Evolutionary conservation across 2,888 invertebrate genomes (phyloP).

Genomic region (Phymatocera aterrima): DNA sequence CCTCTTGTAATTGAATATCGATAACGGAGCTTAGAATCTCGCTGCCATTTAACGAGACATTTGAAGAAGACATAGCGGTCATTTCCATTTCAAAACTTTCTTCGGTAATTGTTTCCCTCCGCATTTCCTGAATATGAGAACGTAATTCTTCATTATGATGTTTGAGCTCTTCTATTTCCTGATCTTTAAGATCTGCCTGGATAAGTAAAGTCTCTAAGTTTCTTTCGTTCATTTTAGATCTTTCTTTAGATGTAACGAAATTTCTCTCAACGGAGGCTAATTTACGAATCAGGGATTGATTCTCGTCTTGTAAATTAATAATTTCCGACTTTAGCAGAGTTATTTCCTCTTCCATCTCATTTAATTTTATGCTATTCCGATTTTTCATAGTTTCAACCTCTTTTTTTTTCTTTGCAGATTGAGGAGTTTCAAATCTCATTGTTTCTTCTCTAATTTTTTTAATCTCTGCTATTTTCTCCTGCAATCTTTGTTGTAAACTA

Average conservation of each 20-base stretch:
- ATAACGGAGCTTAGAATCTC: conserved; percentile 68
- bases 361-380: conserved; percentile 75
- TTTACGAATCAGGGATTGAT: conserved; percentile 75
- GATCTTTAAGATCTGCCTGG: conserved; percentile 63
- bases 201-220: conserved; percentile 58
- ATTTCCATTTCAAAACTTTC: conserved; percentile 68
- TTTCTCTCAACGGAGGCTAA: conserved; percentile 56
- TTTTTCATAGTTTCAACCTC: conserved; percentile 62
- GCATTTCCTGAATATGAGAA: conserved; percentile 61
- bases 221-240: conserved; percentile 58
- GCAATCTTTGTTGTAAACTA: conserved; percentile 76
- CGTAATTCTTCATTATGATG: conserved; percentile 66
- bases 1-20: conserved; percentile 72
- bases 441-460: conserved; percentile 69
- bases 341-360: conserved; percentile 77
- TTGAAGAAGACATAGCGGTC: conserved; percentile 19
- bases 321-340: conserved; percentile 76
- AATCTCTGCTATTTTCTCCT: conserved; percentile 72
- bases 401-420: conserved; percentile 67
- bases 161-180: conserved; percentile 63
- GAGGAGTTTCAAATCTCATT: conserved; percentile 63
- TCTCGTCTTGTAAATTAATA: conserved; percentile 77
- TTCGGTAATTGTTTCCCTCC: conserved; percentile 55
- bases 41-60: conserved; percentile 58
- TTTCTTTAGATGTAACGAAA: conserved; percentile 57